Percentiles rank a stretch among this genome's conserved stretches.
These are phyloP conservation scores for Agapostemon virescens DNA, from an alignment of 2,888 invertebrate genomes.

Conservation along the genomic window DNA sequence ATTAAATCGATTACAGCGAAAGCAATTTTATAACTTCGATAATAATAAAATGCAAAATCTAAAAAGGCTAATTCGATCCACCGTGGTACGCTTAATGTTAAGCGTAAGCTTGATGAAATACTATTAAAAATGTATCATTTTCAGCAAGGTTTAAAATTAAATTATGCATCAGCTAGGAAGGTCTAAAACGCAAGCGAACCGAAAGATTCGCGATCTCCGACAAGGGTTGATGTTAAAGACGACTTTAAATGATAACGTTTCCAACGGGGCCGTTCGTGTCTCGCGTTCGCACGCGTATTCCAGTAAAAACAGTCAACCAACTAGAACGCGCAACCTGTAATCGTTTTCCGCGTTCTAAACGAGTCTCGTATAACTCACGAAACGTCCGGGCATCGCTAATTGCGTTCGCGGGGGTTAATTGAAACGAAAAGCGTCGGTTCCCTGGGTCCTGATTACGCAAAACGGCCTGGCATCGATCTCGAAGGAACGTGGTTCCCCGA, in stretches of 20 bases:
- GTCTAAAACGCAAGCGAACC: no score
- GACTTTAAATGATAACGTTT: not conserved
- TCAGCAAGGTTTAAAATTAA: no score
- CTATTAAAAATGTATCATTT: no score
- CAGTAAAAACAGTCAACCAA: not conserved
- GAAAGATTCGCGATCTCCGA: not conserved
- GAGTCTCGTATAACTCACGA: not conserved
- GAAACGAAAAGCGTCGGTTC: constrained; percentile 8
- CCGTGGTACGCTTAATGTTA: no score
- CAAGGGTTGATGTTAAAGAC: not conserved
- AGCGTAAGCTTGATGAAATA: no score
- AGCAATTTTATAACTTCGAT: no score
- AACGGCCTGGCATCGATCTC: constrained; percentile 35
- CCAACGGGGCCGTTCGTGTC: no score
- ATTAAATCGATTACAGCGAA: no score
- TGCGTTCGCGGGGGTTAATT: constrained; percentile 12
- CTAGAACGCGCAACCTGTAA: not conserved
- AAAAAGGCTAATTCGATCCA: no score
- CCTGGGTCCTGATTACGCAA: constrained; percentile 34
- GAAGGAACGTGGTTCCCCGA: not conserved
- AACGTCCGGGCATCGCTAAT: not conserved
- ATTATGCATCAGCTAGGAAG: no score
- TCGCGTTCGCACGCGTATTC: not conserved
- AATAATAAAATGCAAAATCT: no score
- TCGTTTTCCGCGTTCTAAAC: not conserved